These are phyloP conservation scores for Quiscalus mexicanus DNA, from an alignment of 2,113 vertebrate genomes.

Conservation along the genomic window DNA sequence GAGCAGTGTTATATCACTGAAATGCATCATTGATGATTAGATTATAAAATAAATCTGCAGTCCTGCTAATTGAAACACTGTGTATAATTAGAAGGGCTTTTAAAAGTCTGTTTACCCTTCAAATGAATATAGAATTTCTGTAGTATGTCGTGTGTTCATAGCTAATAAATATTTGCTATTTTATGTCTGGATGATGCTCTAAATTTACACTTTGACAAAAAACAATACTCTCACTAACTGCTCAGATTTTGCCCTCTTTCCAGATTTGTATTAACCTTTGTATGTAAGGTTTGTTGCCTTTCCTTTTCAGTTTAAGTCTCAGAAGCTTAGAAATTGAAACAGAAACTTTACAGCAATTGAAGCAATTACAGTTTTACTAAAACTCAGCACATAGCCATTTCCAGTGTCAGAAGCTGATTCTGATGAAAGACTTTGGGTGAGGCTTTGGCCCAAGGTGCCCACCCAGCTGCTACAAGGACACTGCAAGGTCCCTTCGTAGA, in stretches of 20 bases:
- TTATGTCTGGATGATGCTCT: not conserved
- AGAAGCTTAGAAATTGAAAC: not conserved
- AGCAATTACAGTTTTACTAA: not conserved
- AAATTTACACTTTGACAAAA: not conserved
- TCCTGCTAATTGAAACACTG: not conserved
- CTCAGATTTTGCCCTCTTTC: not conserved
- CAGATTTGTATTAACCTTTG: not conserved
- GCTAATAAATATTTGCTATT: not conserved
- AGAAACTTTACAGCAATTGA: not conserved
- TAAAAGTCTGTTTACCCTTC: not conserved
- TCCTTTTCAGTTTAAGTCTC: not conserved
- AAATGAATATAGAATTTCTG: not conserved
- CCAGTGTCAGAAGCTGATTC: not conserved
- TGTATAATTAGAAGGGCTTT: not conserved
- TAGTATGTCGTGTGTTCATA: not conserved
- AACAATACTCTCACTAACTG: not conserved
- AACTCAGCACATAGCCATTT: not conserved
- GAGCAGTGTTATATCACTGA: not conserved
- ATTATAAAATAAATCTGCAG: not conserved
- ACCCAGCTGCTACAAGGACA: not conserved
- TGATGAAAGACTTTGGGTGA: not conserved
- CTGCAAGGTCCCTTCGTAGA: not conserved
- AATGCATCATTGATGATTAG: not conserved
- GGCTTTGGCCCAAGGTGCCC: rapidly evolving
- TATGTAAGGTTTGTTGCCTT: not conserved